Evolutionary conservation across 2,888 invertebrate species (phyloP), one percentile per base, ranked within the genome.

Genomic region (Fragum whitleyi): DNA sequence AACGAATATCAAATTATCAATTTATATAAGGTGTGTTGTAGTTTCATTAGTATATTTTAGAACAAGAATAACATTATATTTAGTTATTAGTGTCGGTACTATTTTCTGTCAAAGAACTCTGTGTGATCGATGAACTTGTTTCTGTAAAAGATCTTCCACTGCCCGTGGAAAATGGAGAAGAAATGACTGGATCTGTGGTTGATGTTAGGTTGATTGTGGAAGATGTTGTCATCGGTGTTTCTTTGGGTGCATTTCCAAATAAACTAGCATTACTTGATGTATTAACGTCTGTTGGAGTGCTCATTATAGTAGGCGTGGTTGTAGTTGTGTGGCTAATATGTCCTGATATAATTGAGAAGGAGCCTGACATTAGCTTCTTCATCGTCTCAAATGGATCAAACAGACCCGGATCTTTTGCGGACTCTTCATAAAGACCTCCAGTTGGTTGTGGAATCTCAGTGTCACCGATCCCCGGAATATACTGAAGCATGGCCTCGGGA

Each of bases 401-500:
- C 6, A 62, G 0, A 19, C 19, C 16, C 1, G 5, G 32, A n/a
- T n/a, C 28, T 14, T 26, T n/a, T 6, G 3, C 19, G n/a, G 29
- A 32, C 36, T n/a, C 28, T 62, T n/a, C 62, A n/a, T 62, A 32
- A 11, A 1, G 28, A 7, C 14, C 6, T 23, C 62, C 29, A 1
- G 29, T 62, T 5, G 16, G 62, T 62, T 62, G 11, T 32, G 1
- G 29, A 19, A 28, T 32, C 32, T n/a, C n/a, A 5, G 23, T 36
- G 36, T 62, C 36, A 62, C 32, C 19, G 5, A 36, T 77, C 0
- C 83, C 87, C 0, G 85, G 70, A 19, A 65, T 71, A 7, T 67
- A 39, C 29, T 19, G 26, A 19, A 76, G 21, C 72, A 79, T 72
- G 23, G 55, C 72, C 7, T 59, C 42, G 1, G 79, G 79, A 21